Base-by-base conservation (phyloP, 2,888 invertebrate genomes). In the Eretmocerus hayati region DNA sequence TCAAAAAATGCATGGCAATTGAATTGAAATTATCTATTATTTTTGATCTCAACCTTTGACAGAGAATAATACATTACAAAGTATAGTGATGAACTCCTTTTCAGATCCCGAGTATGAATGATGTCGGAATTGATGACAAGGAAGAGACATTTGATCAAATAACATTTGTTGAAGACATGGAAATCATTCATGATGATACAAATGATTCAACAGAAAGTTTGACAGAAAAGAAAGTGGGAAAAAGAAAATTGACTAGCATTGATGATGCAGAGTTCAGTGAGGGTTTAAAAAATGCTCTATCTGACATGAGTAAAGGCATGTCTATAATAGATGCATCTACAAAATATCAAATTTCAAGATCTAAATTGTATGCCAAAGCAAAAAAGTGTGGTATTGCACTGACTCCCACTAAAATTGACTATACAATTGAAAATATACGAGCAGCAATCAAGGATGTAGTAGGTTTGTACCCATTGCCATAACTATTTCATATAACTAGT, bases 341-440 rank as follows among this genome's bases (percentile, higher is more conserved):
- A 2, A 65, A 62, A 13, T 63, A 72, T 52, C 63, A 69, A 39
- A 71, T 74, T 49, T 73, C 74, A 3, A 65, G 73, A 16, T 73
- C 74, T 2, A 74, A 74, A 0, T 60, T 74, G 4, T 74, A 74
- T 26, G 69, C 72, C 62, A 60, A 71, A 39, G 73, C 74, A 15
- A 69, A 71, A 50, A 58, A 65, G 5, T 56, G 71, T 15, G 71
- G 72, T 19, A 64, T 73, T 47, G 63, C 66, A 23, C 58, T 71
- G 36, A 63, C 65, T 46, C 66, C 71, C n/a, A 59, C 69, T 1
- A 64, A 72, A 38, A 69, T 66, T 46, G 73, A 72, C 48, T 73
- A 74, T 59, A 66, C 73, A 1, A 58, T 58, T 2, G 73, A 74
- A 48, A 67, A 68, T 50, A 66, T 73, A 62, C 63, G 63, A 53